phyloP scores from a whole-genome alignment of 2,888 invertebrate genomes.

The Heliconius ethilla region DNA sequence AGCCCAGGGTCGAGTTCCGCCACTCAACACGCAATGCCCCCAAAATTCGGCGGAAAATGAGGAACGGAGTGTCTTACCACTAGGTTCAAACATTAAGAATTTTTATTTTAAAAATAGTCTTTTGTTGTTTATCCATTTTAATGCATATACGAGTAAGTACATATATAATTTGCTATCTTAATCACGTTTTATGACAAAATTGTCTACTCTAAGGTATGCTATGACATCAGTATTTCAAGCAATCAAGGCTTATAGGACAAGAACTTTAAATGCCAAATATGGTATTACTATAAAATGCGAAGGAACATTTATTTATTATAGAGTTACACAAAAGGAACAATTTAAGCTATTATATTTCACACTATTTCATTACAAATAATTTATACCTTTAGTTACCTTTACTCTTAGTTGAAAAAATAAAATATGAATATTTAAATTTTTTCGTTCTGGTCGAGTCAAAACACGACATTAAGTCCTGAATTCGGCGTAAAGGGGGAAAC shows the following conservation, averaged over 20 bases:
- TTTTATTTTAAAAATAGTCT: background rate
- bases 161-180: conserved; percentile 20
- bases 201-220: conserved; percentile 18
- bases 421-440: no score
- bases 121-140: background rate
- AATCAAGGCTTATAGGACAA: conserved; percentile 22
- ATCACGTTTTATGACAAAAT: conserved; percentile 25
- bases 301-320: conserved; percentile 8
- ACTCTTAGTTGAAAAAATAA: background rate
- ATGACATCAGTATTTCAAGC: conserved; percentile 16
- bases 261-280: conserved; percentile 20
- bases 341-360: conserved; percentile 4
- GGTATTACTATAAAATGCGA: conserved; percentile 7
- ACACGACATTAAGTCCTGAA: no score
- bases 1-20: no score
- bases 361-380: background rate
- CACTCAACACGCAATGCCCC: no score
- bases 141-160: background rate
- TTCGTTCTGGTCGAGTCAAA: no score
- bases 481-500: no score
- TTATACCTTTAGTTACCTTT: background rate
- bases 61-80: no score
- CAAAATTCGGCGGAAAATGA: no score
- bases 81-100: no score
- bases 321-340: background rate